Evolutionary conservation across 2,888 invertebrate genomes (phyloP), one percentile per base, ranked within the genome.

Genomic region (Caenorhabditis sp.): DNA sequence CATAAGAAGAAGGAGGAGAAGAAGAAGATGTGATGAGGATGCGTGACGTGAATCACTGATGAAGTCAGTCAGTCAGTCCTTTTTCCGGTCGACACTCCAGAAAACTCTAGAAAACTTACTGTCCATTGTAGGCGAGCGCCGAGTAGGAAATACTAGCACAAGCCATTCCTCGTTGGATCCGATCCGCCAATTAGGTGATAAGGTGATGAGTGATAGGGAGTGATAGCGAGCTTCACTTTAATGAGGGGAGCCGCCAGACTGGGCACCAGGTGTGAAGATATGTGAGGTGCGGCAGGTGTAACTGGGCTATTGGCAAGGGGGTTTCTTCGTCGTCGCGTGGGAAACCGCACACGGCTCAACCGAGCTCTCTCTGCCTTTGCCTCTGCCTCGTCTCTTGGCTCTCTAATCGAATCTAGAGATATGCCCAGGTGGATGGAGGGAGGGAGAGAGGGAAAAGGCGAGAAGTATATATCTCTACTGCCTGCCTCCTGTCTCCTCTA

Each of bases 131-230:
- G 64, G 84, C 82, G 11, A 87, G 80, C 9, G 86, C 86, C 35
- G 87, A 86, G 76, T 87, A 87, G 40, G 84, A 84, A 61, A 87
- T 86, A 74, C 86, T 85, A 32, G 87, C 87, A 62, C 82, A 82
- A 11, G 87, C 86, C 87, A 87, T 86, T 11, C 13, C 47, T 51
- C 26, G n/a, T n/a, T n/a, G n/a, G n/a, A n/a, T n/a, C n/a, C n/a
- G n/a, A n/a, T n/a, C n/a, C n/a, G n/a, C n/a, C n/a, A n/a, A n/a
- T n/a, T n/a, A n/a, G n/a, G n/a, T n/a, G n/a, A n/a, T n/a, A n/a
- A n/a, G n/a, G n/a, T 56, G 24, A n/a, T 20, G 15, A 53, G 22
- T n/a, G 22, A 60, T 22, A 2, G 26, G 62, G 55, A 62, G 50
- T 62, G 64, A 69, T 77, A 60, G 35, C 37, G 13, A 64, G 40